A percentile compares a stretch with the other conserved stretches of the same genome.
phyloP scores from a whole-genome alignment of 2,888 invertebrate genomes.

The Lasioglossum oenotherae region DNA sequence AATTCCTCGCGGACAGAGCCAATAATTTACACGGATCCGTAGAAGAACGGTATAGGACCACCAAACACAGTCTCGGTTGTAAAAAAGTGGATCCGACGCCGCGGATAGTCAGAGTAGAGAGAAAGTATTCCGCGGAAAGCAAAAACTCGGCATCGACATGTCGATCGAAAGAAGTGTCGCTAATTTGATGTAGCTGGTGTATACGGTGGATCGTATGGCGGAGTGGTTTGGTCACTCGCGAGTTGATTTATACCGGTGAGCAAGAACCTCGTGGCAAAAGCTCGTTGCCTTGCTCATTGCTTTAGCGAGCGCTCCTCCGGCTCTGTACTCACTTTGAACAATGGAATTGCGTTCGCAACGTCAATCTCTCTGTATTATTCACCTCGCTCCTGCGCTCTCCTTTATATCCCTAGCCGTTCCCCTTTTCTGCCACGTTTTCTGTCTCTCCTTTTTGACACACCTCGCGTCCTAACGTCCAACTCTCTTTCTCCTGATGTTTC shows the following conservation, averaged over 20 bases:
- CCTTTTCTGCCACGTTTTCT: conserved; percentile 44
- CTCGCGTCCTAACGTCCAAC: not conserved
- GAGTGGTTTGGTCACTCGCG: conserved; percentile 65
- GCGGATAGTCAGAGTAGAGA: conserved; percentile 49
- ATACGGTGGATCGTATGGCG: conserved; percentile 54
- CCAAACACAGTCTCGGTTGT: not conserved
- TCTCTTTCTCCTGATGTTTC: not conserved
- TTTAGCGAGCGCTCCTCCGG: conserved; percentile 65
- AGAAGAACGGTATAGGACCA: not conserved
- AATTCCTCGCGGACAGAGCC: not conserved
- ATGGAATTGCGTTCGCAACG: conserved; percentile 83
- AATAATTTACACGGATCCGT: not conserved
- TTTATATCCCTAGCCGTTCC: conserved; percentile 65
- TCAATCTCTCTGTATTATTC: conserved; percentile 83
- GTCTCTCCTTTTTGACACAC: conserved; percentile 15
- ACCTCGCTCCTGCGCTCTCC: conserved; percentile 71
- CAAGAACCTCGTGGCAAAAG: conserved; percentile 74
- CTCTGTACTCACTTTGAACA: conserved; percentile 78
- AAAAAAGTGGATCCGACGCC: conserved; percentile 28
- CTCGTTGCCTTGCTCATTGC: conserved; percentile 75
- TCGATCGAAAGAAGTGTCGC: conserved; percentile 64
- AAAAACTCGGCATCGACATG: conserved; percentile 53
- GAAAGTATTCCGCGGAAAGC: conserved; percentile 46
- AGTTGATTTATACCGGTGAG: conserved; percentile 80
- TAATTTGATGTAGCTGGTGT: conserved; percentile 59